Evolutionary conservation across 2,113 vertebrate species (phyloP).

Genomic region (Uria lomvia): DNA sequence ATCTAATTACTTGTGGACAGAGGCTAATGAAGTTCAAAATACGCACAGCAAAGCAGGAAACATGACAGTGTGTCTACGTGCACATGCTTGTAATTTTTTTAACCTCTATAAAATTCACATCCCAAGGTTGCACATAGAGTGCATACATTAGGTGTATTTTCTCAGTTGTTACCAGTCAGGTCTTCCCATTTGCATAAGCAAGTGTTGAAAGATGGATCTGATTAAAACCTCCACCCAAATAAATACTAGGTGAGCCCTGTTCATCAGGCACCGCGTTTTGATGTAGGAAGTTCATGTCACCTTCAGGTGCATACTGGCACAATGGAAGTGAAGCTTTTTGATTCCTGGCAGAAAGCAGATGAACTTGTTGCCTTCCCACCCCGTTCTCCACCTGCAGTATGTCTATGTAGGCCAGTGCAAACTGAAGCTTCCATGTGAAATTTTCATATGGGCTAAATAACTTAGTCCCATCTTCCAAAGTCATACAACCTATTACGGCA

Average conservation of each 20-base stretch:
- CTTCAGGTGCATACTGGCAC: accelerated
- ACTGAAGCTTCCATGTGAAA: neutral
- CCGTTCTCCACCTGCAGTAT: neutral
- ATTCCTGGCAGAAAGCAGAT: neutral
- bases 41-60: neutral
- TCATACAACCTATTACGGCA: accelerated
- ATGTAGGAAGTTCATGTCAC: neutral
- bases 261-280: neutral
- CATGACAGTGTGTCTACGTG: accelerated
- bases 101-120: neutral
- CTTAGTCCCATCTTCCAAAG: neutral
- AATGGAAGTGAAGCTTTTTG: neutral
- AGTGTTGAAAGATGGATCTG: neutral
- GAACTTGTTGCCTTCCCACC: neutral
- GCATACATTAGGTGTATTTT: neutral
- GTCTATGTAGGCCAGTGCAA: neutral
- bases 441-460: neutral
- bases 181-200: constrained; percentile 33
- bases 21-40: constrained; percentile 20
- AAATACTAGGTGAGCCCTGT: neutral
- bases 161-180: neutral
- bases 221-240: neutral
- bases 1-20: constrained; percentile 11
- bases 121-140: neutral
- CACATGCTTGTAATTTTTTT: neutral